These are phyloP conservation scores for Acomys russatus DNA, from an alignment of 2,797 vertebrate species.

Conservation along the genomic window DNA sequence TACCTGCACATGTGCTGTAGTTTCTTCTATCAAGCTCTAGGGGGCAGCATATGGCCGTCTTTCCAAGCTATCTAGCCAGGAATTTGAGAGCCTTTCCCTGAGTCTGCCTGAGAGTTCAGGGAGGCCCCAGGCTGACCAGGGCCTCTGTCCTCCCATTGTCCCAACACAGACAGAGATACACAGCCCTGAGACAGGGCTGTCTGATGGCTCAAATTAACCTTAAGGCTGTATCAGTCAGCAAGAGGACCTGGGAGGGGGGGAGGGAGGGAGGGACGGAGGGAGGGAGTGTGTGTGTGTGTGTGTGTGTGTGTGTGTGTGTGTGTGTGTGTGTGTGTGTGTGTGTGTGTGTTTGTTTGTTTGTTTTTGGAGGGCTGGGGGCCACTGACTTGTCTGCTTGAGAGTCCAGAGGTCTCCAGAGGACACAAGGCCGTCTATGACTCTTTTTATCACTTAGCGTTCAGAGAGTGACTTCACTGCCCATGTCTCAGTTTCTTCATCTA, in stretches of 20 bases:
- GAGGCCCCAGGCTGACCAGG: background rate
- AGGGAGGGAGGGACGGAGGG: rapidly evolving
- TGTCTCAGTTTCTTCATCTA: background rate
- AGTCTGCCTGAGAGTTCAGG: background rate
- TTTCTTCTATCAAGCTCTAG: slow-evolving; percentile 76
- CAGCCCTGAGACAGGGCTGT: rapidly evolving
- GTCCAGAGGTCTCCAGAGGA: background rate
- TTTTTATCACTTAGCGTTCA: rapidly evolving
- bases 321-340: background rate
- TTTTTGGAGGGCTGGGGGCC: background rate
- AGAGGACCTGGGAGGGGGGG: rapidly evolving
- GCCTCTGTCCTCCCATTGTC: background rate
- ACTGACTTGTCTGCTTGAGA: rapidly evolving
- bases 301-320: background rate
- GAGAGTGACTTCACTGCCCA: rapidly evolving
- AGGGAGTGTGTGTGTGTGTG: background rate
- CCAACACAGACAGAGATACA: background rate
- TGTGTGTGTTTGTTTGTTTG: background rate
- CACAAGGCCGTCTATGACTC: background rate
- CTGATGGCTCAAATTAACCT: no score
- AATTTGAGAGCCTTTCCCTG: rapidly evolving
- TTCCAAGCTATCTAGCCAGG: slow-evolving; percentile 54
- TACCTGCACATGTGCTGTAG: rapidly evolving
- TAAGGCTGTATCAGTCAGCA: no score
- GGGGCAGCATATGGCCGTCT: slow-evolving; percentile 83